Base-by-base conservation (phyloP, 2,797 vertebrate genomes). In the Gallinago nigripennis region DNA sequence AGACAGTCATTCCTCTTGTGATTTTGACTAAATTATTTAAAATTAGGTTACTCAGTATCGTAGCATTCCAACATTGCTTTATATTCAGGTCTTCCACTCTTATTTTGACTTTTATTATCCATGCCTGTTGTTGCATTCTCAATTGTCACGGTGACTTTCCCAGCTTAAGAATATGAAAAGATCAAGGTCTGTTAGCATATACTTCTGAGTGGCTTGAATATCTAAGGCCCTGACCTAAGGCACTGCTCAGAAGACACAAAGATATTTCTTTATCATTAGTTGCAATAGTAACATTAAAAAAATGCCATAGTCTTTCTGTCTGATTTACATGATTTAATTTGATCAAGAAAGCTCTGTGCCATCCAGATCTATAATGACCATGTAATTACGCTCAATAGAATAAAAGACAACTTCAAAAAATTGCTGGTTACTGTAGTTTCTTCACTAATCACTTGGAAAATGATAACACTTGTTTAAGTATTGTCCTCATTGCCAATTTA, bases 371-470 rank as follows among this genome's bases (percentile, higher is more conserved):
- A 39, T 43, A 80, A 91, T 61, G 46, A 81, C 46, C 50, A 39
- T 11, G 8, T 68, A 96, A 93, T 89, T 92, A 39, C 0, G 2
- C 2, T 16, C n/a, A 76, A 50, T 8, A 85, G n/a, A 89, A 77
- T 77, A 51, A 78, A 60, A 64, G 30, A 31, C 41, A 82, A 53
- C 61, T 73, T 89, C 12, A 72, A 91, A 82, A 91, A 83, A 69
- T 16, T 66, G 12, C 35, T 86, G 25, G 27, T 85, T 81, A 56
- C 37, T 75, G n/a, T 76, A 81, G n/a, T n/a, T 96, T 93, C 68
- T 91, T 92, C 61, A 19, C 60, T 93, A 89, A 92, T 95, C 58
- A 46, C 28, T 91, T 86, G 53, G 53, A 90, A 94, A 92, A 91
- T 71, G 86, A 31, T 89, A 92, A 89, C 56, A 82, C 66, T 51